These are phyloP conservation scores for Dasysyrphus albostriatus DNA, from an alignment of 2,888 invertebrate species.

Conservation along the genomic window DNA sequence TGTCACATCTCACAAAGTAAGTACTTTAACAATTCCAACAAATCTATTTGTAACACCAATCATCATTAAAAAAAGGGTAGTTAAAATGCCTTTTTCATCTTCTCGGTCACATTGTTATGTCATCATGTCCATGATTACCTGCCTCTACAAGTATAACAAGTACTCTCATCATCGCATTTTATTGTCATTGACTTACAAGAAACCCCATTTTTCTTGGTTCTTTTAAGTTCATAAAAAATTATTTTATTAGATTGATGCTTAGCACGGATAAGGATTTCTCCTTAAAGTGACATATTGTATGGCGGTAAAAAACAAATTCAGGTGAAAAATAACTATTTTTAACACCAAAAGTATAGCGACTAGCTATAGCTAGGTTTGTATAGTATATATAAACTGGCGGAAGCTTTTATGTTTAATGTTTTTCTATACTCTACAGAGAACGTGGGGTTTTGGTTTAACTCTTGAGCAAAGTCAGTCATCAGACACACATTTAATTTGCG, in stretches of 20 bases:
- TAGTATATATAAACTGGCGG: slow-evolving; percentile 40
- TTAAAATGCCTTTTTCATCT: slow-evolving; percentile 1
- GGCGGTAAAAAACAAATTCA: slow-evolving; percentile 54
- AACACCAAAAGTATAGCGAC: slow-evolving; percentile 9
- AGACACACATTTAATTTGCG: slow-evolving; percentile 64
- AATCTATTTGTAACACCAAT: slow-evolving; percentile 24
- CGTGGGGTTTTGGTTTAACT: slow-evolving; percentile 50
- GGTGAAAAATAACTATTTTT: slow-evolving; percentile 66
- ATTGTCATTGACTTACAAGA: slow-evolving; percentile 64
- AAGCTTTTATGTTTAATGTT: slow-evolving; percentile 75
- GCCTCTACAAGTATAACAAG: background rate
- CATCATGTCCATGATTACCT: slow-evolving; percentile 22
- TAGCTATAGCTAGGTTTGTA: background rate
- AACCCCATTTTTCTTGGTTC: slow-evolving; percentile 55
- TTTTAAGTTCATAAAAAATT: slow-evolving; percentile 54
- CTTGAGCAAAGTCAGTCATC: slow-evolving; percentile 10
- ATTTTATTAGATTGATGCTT: slow-evolving; percentile 74
- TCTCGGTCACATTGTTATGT: slow-evolving; percentile 42
- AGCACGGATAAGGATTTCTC: slow-evolving; percentile 70
- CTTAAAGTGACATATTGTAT: slow-evolving; percentile 58
- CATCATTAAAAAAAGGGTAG: slow-evolving; percentile 17
- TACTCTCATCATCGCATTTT: slow-evolving; percentile 41
- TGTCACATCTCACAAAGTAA: slow-evolving; percentile 22
- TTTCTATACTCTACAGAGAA: slow-evolving; percentile 31
- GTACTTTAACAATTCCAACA: background rate